Evolutionary conservation across 2,888 invertebrate genomes (phyloP).

Genomic region (Melanchra persicariae): DNA sequence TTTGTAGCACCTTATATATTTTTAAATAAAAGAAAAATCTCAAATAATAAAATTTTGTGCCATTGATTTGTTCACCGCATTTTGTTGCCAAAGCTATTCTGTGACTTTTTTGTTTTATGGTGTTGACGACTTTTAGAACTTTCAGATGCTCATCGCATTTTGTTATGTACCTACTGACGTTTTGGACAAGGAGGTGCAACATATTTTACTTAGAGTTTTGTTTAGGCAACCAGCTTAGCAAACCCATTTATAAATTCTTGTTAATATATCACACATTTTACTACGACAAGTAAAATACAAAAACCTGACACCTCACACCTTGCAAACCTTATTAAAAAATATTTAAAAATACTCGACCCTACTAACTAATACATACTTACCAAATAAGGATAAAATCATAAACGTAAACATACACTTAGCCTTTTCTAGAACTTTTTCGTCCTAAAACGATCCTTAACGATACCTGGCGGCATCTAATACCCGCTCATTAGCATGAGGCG

Average conservation of each 20-base stretch:
- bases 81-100: too few species aligned
- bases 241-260: not conserved
- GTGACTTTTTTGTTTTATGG: too few species aligned
- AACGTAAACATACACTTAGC: slow-evolving; percentile 4
- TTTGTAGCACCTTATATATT: too few species aligned
- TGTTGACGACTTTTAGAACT: too few species aligned
- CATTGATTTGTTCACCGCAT: too few species aligned
- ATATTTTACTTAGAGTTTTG: too few species aligned
- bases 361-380: slow-evolving; percentile 8
- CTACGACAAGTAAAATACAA: not conserved
- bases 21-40: too few species aligned
- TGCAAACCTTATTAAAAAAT: slow-evolving; percentile 28
- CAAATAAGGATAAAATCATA: slow-evolving; percentile 40
- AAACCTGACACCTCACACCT: slow-evolving; percentile 33
- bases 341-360: slow-evolving; percentile 17
- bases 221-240: too few species aligned
- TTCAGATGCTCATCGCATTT: too few species aligned
- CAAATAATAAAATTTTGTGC: too few species aligned
- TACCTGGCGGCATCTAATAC: slow-evolving; percentile 39
- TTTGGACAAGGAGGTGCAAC: too few species aligned
- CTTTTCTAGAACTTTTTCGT: slow-evolving; percentile 17
- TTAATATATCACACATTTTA: slow-evolving; percentile 10
- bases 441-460: slow-evolving; percentile 36
- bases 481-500: slow-evolving; percentile 35
- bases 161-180: too few species aligned